phyloP scores from a whole-genome alignment of 2,113 vertebrate genomes.

The Chlamydotis undulata region DNA sequence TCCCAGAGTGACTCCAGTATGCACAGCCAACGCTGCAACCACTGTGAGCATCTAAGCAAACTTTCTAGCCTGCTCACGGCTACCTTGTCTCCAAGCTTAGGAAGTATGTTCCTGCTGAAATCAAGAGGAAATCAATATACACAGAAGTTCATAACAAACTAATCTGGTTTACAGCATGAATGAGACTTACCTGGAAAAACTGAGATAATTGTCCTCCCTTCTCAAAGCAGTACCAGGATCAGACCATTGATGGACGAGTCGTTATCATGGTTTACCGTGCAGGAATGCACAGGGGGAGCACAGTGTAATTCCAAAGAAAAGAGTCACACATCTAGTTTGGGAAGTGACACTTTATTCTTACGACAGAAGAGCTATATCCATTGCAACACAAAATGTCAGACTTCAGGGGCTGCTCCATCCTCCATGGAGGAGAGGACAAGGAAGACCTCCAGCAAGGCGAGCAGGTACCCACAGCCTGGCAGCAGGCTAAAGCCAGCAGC shows the following conservation, averaged over 20 bases:
- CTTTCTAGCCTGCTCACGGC: background rate
- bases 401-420: background rate
- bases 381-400: background rate
- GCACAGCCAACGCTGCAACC: background rate
- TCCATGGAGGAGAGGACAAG: background rate
- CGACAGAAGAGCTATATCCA: background rate
- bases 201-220: background rate
- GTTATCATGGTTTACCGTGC: background rate
- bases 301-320: background rate
- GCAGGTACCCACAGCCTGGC: background rate
- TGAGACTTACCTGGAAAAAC: background rate
- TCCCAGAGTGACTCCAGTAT: background rate
- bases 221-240: background rate
- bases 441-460: background rate
- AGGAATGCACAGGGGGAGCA: background rate
- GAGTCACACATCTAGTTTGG: background rate
- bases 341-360: constrained; percentile 50
- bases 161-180: background rate
- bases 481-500: background rate
- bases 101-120: background rate
- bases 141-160: background rate
- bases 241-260: background rate
- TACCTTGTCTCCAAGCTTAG: background rate
- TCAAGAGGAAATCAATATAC: background rate
- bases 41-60: background rate